Base-by-base conservation (phyloP, 1,140 invertebrate genomes). In the Temnothorax curvispinosus region DNA sequence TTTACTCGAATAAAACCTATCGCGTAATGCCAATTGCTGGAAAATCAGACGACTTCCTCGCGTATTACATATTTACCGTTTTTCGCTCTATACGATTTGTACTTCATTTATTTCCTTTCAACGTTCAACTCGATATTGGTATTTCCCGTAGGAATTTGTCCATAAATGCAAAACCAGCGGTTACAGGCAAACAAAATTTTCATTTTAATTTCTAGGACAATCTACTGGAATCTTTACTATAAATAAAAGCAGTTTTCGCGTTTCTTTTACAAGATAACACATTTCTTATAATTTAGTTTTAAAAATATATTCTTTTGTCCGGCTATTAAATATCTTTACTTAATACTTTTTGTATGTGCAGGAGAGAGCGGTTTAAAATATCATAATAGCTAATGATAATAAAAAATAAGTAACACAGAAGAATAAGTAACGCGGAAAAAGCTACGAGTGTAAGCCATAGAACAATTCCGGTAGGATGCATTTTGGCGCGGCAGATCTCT, bases 1-100 rank as follows among this genome's bases (percentile, higher is more conserved):
- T 84, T 84, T 84, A 84, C 41, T 60, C 18, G 54, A 74, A 84
- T 84, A 47, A 74, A 74, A 74, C 32, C 54, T 41, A 84, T 84
- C 80, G 27, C 67, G 54, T 58, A 71, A 84, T 50, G 69, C 71
- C 80, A 84, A 82, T 82, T 82, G 54, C 54, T 41, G 54, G 54
- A 82, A 82, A 82, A 82, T 58, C 65, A 58, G 50, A 72, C 64
- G 65, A 60, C 56, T 82, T 54, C 80, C 54, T 44, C 21, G 78
- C 52, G 38, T 47, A 82, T 74, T 84, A 60, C 80, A 74, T 74
- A 74, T 84, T 84, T 84, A 60, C 80, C 41, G 38, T 60, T 41
- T 84, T 60, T 82, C 69, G 52, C 67, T 47, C 47, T 50, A 27
- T 27, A 47, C 80, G 67, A 15, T 80, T 80, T 80, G 65, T 60